Evolutionary conservation across 2,888 invertebrate species (phyloP).

Genomic region (Drosophila gaucha): DNA sequence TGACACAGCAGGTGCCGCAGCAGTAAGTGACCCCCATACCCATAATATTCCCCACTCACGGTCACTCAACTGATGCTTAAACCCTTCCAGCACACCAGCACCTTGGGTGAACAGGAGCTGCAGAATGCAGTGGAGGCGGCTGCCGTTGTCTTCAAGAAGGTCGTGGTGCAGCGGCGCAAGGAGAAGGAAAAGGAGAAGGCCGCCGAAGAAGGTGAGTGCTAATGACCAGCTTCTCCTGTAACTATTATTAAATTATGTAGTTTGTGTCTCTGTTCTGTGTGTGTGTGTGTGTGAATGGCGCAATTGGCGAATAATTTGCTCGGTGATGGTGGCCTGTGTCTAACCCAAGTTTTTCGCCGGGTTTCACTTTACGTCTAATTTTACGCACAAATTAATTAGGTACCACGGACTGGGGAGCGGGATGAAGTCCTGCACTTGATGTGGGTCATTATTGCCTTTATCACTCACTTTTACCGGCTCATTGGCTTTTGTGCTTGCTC

Average conservation of each 20-base stretch:
- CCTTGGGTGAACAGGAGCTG: constrained; percentile 84
- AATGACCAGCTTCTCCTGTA: constrained; percentile 26
- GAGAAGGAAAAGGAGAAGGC: constrained; percentile 79
- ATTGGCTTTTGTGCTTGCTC: constrained; percentile 20
- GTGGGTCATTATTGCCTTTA: constrained; percentile 49
- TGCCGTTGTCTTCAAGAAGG: constrained; percentile 84
- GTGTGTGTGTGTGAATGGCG: constrained; percentile 14
- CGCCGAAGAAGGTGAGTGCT: constrained; percentile 83
- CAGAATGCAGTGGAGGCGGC: constrained; percentile 85
- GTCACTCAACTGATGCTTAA: constrained; percentile 1
- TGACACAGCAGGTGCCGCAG: constrained; percentile 40
- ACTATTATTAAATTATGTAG: constrained; percentile 20
- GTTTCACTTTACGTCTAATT: constrained; percentile 62
- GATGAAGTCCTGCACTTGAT: constrained; percentile 23
- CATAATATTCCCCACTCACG: neutral
- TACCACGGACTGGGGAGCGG: constrained; percentile 11
- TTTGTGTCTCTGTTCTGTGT: constrained; percentile 14
- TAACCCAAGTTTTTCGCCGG: constrained; percentile 50
- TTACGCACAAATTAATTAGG: constrained; percentile 64
- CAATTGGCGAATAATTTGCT: constrained; percentile 50
- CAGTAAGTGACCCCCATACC: constrained; percentile 45
- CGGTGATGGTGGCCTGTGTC: constrained; percentile 54
- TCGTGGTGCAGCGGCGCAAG: constrained; percentile 83
- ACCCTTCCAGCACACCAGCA: constrained; percentile 77
- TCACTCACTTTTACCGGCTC: constrained; percentile 20